These are phyloP conservation scores for Gasterosteus nipponicus DNA, from an alignment of 2,113 vertebrate genomes.

Conservation along the genomic window DNA sequence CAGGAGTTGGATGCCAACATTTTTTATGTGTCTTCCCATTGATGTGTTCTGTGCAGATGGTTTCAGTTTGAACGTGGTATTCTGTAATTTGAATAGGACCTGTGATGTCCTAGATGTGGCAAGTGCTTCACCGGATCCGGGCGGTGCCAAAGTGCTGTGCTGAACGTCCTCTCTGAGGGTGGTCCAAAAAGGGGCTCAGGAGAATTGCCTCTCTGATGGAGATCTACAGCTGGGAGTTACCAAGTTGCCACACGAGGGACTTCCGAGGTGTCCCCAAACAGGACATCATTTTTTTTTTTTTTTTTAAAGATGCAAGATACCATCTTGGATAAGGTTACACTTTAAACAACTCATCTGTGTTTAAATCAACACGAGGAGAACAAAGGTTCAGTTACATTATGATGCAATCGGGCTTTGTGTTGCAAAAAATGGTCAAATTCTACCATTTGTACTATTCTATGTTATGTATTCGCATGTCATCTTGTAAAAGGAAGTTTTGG, in stretches of 20 bases:
- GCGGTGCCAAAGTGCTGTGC: constrained; percentile 45
- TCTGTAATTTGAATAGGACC: constrained; percentile 41
- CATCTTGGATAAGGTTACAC: no score
- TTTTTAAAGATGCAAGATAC: neutral
- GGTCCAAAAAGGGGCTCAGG: constrained; percentile 45
- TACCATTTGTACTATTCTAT: no score
- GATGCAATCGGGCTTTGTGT: no score
- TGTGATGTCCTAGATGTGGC: constrained; percentile 66
- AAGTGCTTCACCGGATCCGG: constrained; percentile 52
- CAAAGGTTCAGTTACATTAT: no score
- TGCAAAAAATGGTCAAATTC: no score
- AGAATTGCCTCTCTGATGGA: constrained; percentile 21
- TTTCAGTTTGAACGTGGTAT: constrained; percentile 66
- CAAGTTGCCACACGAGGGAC: constrained; percentile 25
- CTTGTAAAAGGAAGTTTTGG: no score
- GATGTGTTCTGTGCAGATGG: constrained; percentile 60
- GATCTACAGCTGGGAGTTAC: constrained; percentile 27
- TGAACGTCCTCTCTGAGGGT: constrained; percentile 54
- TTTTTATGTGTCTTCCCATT: constrained; percentile 27
- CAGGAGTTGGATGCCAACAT: constrained; percentile 41
- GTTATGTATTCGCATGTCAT: no score
- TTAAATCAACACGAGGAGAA: no score
- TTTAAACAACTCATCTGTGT: no score
- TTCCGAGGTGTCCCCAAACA: constrained; percentile 26
- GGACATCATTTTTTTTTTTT: neutral